A percentile compares a stretch with the other conserved stretches of the same genome.
phyloP scores from a whole-genome alignment of 2,113 vertebrate species.

The Eubucco bourcierii region DNA sequence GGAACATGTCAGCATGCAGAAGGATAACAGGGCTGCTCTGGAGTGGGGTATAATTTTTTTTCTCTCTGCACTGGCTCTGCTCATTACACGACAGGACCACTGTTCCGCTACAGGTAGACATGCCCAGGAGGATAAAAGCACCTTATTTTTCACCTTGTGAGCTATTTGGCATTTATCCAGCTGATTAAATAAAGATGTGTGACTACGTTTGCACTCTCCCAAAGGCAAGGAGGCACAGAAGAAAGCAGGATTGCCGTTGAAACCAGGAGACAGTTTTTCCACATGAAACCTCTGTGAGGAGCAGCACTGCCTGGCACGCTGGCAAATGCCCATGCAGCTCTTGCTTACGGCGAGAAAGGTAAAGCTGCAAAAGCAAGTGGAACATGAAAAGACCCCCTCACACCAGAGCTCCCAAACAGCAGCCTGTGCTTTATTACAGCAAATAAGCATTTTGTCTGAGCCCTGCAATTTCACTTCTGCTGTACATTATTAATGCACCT shows the following conservation, averaged over 20 bases:
- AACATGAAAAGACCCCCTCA: background rate
- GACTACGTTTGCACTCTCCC: background rate
- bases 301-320: background rate
- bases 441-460: background rate
- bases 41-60: background rate
- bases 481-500: background rate
- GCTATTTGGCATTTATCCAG: background rate
- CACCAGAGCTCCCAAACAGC: background rate
- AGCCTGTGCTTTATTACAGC: background rate
- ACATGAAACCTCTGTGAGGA: background rate
- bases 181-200: background rate
- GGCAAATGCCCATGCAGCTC: background rate
- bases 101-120: background rate
- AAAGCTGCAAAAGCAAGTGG: background rate
- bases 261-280: background rate
- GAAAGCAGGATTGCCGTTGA: background rate
- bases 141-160: slow-evolving; percentile 31
- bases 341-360: background rate
- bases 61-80: background rate
- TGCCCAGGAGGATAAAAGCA: background rate
- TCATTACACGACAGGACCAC: background rate
- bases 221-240: background rate
- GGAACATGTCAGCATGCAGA: background rate
- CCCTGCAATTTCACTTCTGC: background rate
- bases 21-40: background rate